Percentiles rank a stretch among this genome's conserved stretches.
Evolutionary conservation across 2,888 invertebrate species (phyloP).

Genomic region (Diploptera punctata): DNA sequence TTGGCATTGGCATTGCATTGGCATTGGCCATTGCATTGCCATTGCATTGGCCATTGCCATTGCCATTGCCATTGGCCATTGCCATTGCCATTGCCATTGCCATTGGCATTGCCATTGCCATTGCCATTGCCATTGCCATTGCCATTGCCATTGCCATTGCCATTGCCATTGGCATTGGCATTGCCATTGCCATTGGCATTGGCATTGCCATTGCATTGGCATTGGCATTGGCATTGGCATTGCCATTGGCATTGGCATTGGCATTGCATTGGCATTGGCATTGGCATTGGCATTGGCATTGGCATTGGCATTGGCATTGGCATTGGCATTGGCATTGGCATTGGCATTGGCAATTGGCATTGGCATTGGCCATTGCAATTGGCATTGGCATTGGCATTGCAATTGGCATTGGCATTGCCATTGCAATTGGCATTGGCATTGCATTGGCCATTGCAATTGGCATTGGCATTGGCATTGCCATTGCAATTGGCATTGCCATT

Average conservation of each 20-base stretch:
- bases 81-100: slow-evolving; percentile 33
- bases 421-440: no score
- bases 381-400: no score
- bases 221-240: no score
- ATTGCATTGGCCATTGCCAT: slow-evolving; percentile 34
- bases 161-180: slow-evolving; percentile 34
- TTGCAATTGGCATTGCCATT: no score
- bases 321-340: slow-evolving; percentile 32
- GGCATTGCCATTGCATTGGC: no score
- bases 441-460: no score
- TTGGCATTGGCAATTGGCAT: slow-evolving; percentile 34
- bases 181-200: slow-evolving; percentile 34
- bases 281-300: slow-evolving; percentile 36
- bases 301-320: slow-evolving; percentile 39
- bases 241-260: slow-evolving; percentile 34
- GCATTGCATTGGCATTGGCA: no score
- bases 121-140: slow-evolving; percentile 34
- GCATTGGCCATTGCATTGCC: no score
- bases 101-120: slow-evolving; percentile 32
- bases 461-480: no score
- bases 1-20: no score
- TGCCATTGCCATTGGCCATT: slow-evolving; percentile 36
- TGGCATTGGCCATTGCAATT: not conserved
- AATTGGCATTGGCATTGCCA: no score
- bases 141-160: not conserved